These are phyloP conservation scores for Planococcus citri DNA, from an alignment of 1,140 invertebrate genomes.

Conservation along the genomic window DNA sequence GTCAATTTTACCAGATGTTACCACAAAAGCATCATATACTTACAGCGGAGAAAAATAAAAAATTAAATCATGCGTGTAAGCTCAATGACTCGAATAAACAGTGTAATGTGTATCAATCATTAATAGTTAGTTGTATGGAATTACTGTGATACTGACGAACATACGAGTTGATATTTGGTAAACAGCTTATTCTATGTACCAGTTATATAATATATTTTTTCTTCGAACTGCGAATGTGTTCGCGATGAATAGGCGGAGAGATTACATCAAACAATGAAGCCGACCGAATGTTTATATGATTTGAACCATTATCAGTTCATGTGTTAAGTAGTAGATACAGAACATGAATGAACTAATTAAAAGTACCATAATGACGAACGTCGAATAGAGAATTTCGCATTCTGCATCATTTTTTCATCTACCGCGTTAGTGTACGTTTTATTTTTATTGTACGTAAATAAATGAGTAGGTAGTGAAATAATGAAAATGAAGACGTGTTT, in stretches of 20 bases:
- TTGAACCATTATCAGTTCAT: not conserved
- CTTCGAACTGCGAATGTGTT: not conserved
- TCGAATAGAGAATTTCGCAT: not conserved
- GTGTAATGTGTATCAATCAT: too few species aligned
- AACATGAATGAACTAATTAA: not conserved
- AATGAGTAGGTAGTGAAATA: not conserved
- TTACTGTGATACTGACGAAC: too few species aligned
- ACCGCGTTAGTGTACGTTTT: not conserved
- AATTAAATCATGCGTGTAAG: too few species aligned
- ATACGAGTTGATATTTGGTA: not conserved
- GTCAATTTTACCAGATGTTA: too few species aligned
- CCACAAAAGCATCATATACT: too few species aligned
- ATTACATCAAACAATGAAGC: not conserved
- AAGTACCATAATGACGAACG: not conserved
- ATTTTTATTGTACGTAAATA: not conserved
- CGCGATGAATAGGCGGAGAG: not conserved
- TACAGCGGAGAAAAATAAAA: too few species aligned
- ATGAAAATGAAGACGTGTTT: not conserved
- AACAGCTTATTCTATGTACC: not conserved
- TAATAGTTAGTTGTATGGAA: too few species aligned
- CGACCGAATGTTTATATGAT: not conserved
- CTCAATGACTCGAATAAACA: too few species aligned
- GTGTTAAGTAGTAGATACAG: not conserved
- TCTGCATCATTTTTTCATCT: not conserved
- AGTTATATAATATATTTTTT: slow-evolving; percentile 1